Percentiles rank a stretch among this genome's conserved stretches.
These are phyloP conservation scores for Falcaria lacertinaria DNA, from an alignment of 2,888 invertebrate species.

Conservation along the genomic window DNA sequence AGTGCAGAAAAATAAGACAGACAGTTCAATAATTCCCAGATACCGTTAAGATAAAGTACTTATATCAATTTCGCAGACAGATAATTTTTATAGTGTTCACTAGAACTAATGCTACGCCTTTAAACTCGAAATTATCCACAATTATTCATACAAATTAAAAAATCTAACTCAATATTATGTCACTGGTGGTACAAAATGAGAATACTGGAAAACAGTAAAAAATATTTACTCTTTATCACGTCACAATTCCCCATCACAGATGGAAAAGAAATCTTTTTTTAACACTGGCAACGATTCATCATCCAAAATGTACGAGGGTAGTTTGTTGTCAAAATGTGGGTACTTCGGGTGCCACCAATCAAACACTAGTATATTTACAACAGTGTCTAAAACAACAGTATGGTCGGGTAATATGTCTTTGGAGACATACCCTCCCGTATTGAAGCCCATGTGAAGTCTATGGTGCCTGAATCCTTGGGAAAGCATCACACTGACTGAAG, in stretches of 20 bases:
- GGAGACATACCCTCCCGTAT: conserved; percentile 40
- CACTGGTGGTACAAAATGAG: too few species aligned
- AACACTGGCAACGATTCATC: conserved; percentile 48
- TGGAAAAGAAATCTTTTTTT: conserved; percentile 48
- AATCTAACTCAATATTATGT: too few species aligned
- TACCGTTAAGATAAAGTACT: too few species aligned
- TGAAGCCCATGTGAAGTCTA: conserved; percentile 76
- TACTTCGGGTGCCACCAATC: conserved; percentile 53
- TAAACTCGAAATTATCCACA: too few species aligned
- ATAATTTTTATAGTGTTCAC: too few species aligned
- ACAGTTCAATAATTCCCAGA: too few species aligned
- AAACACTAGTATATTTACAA: conserved; percentile 45
- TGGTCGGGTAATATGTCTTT: conserved; percentile 41
- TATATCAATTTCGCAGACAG: too few species aligned
- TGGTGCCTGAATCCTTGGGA: conserved; percentile 77
- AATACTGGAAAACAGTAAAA: conserved; percentile 8
- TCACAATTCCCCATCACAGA: conserved; percentile 20
- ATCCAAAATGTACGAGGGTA: conserved; percentile 36
- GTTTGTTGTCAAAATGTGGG: conserved; percentile 42
- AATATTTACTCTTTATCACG: conserved; percentile 20
- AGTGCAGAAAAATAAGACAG: too few species aligned
- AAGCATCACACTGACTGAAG: conserved; percentile 73
- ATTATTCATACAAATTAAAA: too few species aligned
- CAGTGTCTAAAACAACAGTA: conserved; percentile 50
- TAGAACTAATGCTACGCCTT: too few species aligned